Evolutionary conservation across 2,888 invertebrate species (phyloP).

Genomic region (Leucozona laternaria): DNA sequence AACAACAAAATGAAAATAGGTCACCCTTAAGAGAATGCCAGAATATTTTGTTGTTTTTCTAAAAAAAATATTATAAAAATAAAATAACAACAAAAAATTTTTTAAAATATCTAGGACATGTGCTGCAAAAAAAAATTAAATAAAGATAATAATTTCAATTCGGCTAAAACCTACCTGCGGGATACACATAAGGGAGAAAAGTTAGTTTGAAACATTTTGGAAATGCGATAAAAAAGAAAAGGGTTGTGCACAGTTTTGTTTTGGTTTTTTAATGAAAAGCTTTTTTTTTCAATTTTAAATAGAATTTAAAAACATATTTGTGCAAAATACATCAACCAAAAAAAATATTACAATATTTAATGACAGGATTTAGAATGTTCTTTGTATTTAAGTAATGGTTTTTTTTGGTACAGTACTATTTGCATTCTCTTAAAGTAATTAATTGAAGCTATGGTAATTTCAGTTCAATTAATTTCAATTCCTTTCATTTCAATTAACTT

Average conservation of each 20-base stretch:
- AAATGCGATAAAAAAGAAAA: neutral
- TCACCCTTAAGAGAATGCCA: constrained; percentile 28
- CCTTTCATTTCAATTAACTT: too few relatives aligned
- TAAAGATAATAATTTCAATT: constrained; percentile 37
- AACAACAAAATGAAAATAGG: constrained; percentile 35
- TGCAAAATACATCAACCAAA: neutral
- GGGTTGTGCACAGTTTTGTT: neutral
- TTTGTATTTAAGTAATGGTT: too few relatives aligned
- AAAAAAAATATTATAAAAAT: constrained; percentile 20
- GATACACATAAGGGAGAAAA: constrained; percentile 32
- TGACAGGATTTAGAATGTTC: too few relatives aligned
- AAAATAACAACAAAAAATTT: constrained; percentile 11
- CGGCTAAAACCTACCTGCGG: constrained; percentile 40
- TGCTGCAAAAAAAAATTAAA: constrained; percentile 25
- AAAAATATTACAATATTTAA: neutral
- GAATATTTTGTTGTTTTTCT: constrained; percentile 45
- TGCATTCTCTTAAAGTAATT: too few relatives aligned
- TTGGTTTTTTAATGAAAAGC: neutral
- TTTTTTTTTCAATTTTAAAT: neutral
- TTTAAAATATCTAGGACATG: constrained; percentile 51
- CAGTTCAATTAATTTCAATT: too few relatives aligned
- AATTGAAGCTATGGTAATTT: too few relatives aligned
- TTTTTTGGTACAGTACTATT: too few relatives aligned
- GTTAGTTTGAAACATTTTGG: neutral
- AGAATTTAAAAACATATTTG: neutral